Evolutionary conservation across 2,113 vertebrate genomes (phyloP), one percentile per base, ranked within the genome.

Genomic region (Xiphias gladius): DNA sequence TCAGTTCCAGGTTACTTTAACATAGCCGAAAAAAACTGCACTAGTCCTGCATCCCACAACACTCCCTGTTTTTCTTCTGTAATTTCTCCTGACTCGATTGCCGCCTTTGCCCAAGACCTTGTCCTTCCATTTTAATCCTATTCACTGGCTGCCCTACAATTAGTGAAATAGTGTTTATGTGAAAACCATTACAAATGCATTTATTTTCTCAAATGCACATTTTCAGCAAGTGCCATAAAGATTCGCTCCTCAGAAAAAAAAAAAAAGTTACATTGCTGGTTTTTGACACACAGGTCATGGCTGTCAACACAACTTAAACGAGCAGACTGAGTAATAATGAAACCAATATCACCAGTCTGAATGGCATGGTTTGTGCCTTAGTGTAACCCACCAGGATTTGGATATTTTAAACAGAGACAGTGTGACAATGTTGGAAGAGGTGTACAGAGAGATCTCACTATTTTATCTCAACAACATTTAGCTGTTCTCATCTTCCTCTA

Each of bases 281-380:
- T 86, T 84, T 64, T 83, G 75, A 84, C 73, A 80, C 37, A 39
- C 65, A 66, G 74, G 82, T 89, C 73, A 76, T 67, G 64, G 71
- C 83, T 89, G 82, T 89, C 87, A 90, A 68, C 71, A 50, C 68
- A 17, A 81, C 76, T 80, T 84, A 65, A 87, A 85, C 73, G 80
- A 88, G 61, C 55, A 48, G 50, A 81, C 73, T 43, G 82, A 84
- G 70, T 48, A 41, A 77, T 39, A 80, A 86, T 88, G 76, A 76
- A 87, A 90, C 87, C 73, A 81, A 79, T 86, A 80, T 83, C 62
- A 32, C 41, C 55, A 58, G 70, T 63, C 39, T 46, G 54, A 66
- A 80, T 66, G 20, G 37, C n/a, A 37, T 5, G 16, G 13, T 77
- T 67, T 57, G 28, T 46, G 46, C 50, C 24, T 17, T 7, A 13